These are phyloP conservation scores for Pseudolycoriella hygida DNA, from an alignment of 2,888 invertebrate genomes.

Conservation along the genomic window DNA sequence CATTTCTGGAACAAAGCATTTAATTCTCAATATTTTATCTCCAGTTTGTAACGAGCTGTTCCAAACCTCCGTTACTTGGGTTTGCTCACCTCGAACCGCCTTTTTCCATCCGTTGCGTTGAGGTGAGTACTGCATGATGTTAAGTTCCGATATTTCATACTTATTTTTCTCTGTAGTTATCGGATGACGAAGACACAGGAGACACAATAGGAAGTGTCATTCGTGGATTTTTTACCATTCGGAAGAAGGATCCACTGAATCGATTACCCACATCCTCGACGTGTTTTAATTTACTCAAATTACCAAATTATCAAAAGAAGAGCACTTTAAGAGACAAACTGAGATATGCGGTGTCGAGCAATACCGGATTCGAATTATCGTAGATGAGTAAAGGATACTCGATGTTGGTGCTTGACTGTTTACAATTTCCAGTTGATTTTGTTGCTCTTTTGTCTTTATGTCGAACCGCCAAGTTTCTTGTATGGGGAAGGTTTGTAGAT, in stretches of 20 bases:
- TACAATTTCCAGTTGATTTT: too few relatives aligned
- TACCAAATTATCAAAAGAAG: conserved; percentile 96
- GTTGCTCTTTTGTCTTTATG: too few relatives aligned
- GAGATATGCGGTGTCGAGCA: conserved; percentile 91
- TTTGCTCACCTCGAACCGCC: conserved; percentile 94
- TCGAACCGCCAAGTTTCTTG: too few relatives aligned
- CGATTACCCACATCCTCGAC: conserved; percentile 97
- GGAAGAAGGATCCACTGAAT: conserved; percentile 85
- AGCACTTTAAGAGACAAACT: conserved; percentile 88
- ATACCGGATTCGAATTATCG: conserved; percentile 98
- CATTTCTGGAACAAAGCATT: background rate
- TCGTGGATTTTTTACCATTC: conserved; percentile 92
- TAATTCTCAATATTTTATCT: conserved; percentile 8
- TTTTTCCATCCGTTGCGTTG: conserved; percentile 96
- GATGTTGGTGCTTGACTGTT: too few relatives aligned
- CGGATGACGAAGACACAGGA: conserved; percentile 85
- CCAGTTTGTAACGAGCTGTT: conserved; percentile 86
- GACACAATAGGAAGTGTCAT: conserved; percentile 72
- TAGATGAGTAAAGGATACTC: too few relatives aligned
- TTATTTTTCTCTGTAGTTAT: too few relatives aligned
- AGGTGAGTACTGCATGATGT: conserved; percentile 47
- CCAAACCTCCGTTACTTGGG: conserved; percentile 89
- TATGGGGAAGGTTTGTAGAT: too few relatives aligned
- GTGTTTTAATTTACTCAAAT: conserved; percentile 93
- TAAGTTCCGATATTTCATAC: too few relatives aligned